Conservation (phyloP, 2,888 invertebrate genomes). For the Parnassius orleans region DNA sequence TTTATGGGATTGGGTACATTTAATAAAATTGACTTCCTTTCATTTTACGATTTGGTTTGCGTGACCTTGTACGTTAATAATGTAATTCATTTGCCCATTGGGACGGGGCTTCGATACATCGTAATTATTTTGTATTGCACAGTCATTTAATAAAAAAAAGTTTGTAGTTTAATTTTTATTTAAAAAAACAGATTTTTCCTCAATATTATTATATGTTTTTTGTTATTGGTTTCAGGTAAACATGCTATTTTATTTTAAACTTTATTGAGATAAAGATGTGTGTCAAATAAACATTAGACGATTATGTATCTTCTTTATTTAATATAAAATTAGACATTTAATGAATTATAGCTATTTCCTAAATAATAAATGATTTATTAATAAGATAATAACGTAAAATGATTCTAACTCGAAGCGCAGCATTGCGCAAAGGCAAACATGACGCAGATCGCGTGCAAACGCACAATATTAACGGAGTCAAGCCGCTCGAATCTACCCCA, state of each 20-base stretch:
- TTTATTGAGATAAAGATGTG: too few relatives aligned
- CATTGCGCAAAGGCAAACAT: slow-evolving; percentile 50
- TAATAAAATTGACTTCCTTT: slow-evolving; percentile 71
- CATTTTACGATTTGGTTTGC: slow-evolving; percentile 79
- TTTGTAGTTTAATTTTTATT: slow-evolving; percentile 25
- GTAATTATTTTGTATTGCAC: slow-evolving; percentile 69
- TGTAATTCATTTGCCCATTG: slow-evolving; percentile 73
- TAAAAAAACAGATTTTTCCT: too few relatives aligned
- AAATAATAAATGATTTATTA: slow-evolving; percentile 12
- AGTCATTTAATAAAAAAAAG: slow-evolving; percentile 32
- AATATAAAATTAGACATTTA: slow-evolving; percentile 12
- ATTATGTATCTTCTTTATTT: slow-evolving; percentile 26
- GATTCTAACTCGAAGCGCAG: slow-evolving; percentile 29
- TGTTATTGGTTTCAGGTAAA: too few relatives aligned
- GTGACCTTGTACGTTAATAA: slow-evolving; percentile 77
- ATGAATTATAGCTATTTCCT: background rate
- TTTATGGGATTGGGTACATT: slow-evolving; percentile 71
- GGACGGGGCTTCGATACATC: slow-evolving; percentile 56
- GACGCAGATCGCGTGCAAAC: slow-evolving; percentile 70
- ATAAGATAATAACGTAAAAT: slow-evolving; percentile 31
- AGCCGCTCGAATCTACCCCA: slow-evolving; percentile 72
- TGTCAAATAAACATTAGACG: too few relatives aligned
- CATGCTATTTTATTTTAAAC: too few relatives aligned
- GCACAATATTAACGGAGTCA: slow-evolving; percentile 67
- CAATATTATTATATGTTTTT: too few relatives aligned